phyloP scores from a whole-genome alignment of 30 jellyfish, hydroid and myxozoan species.

The Rhopilema esculentum region DNA sequence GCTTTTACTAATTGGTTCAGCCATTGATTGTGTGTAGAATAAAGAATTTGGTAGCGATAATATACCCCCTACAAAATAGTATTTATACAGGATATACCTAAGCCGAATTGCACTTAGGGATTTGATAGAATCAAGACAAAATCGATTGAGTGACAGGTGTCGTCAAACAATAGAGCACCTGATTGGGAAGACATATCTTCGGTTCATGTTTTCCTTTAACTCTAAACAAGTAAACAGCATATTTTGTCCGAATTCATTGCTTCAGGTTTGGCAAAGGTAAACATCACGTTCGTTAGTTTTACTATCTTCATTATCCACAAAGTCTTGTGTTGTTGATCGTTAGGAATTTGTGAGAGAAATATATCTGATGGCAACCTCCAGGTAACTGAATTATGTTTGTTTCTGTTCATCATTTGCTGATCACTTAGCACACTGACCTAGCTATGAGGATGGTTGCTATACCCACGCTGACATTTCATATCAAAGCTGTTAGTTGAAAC shows the following conservation, averaged over 20 bases:
- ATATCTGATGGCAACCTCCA: background rate
- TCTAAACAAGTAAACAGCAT: constrained; percentile 34
- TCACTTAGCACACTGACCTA: background rate
- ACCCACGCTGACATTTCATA: background rate
- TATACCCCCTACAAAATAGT: constrained; percentile 37
- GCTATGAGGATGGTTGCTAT: background rate
- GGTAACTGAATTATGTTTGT: background rate
- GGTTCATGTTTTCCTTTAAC: constrained; percentile 22
- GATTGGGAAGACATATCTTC: constrained; percentile 39
- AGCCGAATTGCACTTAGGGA: constrained; percentile 46
- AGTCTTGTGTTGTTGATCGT: background rate
- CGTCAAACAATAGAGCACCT: constrained; percentile 55
- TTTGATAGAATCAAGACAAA: constrained; percentile 13
- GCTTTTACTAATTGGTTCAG: constrained; percentile 1
- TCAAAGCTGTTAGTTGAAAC: background rate
- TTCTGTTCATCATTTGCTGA: background rate
- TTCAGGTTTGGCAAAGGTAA: background rate
- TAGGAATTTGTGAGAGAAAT: background rate
- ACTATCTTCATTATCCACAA: background rate
- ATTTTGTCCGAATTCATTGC: background rate
- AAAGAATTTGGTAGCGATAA: constrained; percentile 17
- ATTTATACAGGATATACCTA: background rate
- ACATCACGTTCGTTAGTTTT: background rate
- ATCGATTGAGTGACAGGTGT: constrained; percentile 57
- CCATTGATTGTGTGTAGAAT: constrained; percentile 26